These are phyloP conservation scores for Actinernus sp. DNA, from an alignment of 92 coral and sea anemone genomes.

Conservation along the genomic window DNA sequence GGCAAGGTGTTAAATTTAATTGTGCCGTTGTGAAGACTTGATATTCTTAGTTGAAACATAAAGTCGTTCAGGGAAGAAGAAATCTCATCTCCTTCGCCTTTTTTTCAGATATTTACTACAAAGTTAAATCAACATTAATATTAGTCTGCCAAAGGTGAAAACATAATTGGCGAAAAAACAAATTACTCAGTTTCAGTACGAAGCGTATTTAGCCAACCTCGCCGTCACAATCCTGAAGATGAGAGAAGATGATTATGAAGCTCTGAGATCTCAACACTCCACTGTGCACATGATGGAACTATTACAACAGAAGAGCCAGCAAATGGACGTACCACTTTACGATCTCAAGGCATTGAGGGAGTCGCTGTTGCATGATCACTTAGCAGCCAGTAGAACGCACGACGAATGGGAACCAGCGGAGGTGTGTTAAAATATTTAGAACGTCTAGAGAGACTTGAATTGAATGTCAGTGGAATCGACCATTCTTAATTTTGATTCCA, in stretches of 20 bases:
- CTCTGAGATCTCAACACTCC: slow-evolving; percentile 15
- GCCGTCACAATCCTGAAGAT: slow-evolving; percentile 48
- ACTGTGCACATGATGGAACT: slow-evolving; percentile 18
- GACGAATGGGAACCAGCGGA: slow-evolving; percentile 59
- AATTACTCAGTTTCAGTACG: slow-evolving; percentile 18
- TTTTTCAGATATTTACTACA: no score
- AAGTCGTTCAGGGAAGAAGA: no score
- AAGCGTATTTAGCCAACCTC: slow-evolving; percentile 25
- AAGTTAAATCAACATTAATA: no score
- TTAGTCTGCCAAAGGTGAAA: no score
- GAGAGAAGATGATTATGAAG: slow-evolving; percentile 35
- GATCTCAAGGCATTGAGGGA: slow-evolving; percentile 34
- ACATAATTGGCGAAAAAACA: no score
- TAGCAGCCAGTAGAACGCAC: slow-evolving; percentile 35
- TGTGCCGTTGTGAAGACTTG: no score
- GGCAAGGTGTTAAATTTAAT: no score
- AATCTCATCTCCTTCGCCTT: no score
- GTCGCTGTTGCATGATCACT: slow-evolving; percentile 45
- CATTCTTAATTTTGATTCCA: no score
- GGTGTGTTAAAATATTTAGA: slow-evolving; percentile 31
- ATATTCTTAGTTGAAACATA: no score
- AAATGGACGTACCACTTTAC: slow-evolving; percentile 41
- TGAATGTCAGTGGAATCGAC: no score
- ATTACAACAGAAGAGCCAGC: slow-evolving; percentile 27
- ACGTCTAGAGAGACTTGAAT: no score